A percentile compares a stretch with the other conserved stretches of the same genome.
These are phyloP conservation scores for Plecturocebus donacophilus DNA, from an alignment of 2,113 vertebrate species.

Conservation along the genomic window DNA sequence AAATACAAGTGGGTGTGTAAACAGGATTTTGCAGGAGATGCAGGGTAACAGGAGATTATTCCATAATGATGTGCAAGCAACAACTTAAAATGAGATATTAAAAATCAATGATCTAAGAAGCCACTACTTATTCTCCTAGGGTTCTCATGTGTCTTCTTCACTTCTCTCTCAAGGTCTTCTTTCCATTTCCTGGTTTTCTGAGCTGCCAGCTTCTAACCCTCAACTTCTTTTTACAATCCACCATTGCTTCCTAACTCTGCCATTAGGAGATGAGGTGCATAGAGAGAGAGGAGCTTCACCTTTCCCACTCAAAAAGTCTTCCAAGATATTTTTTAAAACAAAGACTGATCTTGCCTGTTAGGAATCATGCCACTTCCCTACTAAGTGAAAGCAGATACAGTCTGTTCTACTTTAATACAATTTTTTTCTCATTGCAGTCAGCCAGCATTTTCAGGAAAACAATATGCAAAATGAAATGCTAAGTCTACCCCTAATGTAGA, in stretches of 20 bases:
- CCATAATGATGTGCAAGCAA: not conserved
- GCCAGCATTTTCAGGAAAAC: constrained; percentile 56
- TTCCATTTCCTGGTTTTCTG: not conserved
- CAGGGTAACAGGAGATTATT: not conserved
- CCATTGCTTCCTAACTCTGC: not conserved
- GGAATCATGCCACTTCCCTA: not conserved
- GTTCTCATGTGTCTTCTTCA: not conserved
- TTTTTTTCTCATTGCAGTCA: not conserved
- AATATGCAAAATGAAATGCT: constrained; percentile 58
- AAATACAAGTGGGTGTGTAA: not conserved
- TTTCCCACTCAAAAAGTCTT: constrained; percentile 5
- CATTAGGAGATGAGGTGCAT: not conserved
- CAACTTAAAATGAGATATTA: not conserved
- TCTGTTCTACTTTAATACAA: not conserved
- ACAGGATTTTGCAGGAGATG: not conserved
- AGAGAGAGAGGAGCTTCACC: not conserved
- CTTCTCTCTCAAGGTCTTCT: not conserved
- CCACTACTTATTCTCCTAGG: not conserved
- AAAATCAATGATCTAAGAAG: not conserved
- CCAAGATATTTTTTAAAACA: constrained; percentile 28
- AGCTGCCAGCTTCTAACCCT: not conserved
- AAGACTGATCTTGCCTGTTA: not conserved
- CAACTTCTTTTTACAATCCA: not conserved
- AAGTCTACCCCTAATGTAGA: not conserved
- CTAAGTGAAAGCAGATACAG: not conserved